Conservation (phyloP, 2,797 vertebrate species). For the Uromys caudimaculatus region DNA sequence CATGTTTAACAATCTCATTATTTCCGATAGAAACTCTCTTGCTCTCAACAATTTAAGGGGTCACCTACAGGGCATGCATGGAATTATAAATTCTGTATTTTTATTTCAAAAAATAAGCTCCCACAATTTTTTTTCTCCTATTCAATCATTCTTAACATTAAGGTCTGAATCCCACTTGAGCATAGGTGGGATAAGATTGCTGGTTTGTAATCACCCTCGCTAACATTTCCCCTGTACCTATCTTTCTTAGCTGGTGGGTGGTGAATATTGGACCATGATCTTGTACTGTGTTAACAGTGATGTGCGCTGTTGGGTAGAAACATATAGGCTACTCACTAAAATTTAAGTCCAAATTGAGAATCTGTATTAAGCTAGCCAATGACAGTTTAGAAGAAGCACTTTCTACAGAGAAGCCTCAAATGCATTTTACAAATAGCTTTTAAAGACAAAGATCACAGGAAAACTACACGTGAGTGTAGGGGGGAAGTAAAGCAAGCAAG, state of each 20-base stretch:
- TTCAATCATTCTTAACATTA: not conserved
- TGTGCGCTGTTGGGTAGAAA: not conserved
- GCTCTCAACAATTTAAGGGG: not conserved
- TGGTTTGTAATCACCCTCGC: not conserved
- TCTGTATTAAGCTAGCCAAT: not conserved
- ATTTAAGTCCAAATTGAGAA: not conserved
- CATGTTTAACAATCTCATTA: not conserved
- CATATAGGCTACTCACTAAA: not conserved
- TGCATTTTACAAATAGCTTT: not conserved
- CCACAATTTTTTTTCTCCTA: not conserved
- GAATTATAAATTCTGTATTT: not conserved
- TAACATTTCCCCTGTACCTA: not conserved
- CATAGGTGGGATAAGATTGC: not conserved
- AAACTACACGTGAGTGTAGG: not conserved
- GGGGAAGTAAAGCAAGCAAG: not conserved
- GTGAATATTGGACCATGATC: not conserved
- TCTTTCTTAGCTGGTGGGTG: not conserved
- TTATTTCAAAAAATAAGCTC: not conserved
- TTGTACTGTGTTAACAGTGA: not conserved
- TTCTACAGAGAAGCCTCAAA: not conserved
- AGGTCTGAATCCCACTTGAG: not conserved
- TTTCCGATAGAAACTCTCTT: not conserved
- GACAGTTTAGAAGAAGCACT: not conserved
- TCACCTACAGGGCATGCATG: not conserved
- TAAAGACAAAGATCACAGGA: not conserved